Base-by-base conservation (phyloP, 2,888 invertebrate species). In the Zelleria hepariella region DNA sequence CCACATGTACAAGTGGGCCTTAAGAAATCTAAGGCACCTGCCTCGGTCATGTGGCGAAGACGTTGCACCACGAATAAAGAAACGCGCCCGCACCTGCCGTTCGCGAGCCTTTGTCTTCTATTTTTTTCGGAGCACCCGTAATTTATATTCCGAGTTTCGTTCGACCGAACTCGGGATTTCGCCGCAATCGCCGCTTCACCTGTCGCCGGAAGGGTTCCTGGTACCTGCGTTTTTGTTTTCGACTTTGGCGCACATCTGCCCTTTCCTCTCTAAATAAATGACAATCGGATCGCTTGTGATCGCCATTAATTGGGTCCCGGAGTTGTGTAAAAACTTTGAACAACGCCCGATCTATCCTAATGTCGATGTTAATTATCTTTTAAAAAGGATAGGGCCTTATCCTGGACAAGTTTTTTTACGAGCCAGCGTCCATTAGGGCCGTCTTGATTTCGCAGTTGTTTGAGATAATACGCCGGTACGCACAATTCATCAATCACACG, bases 201-300 rank as follows among this genome's bases (percentile, higher is more conserved):
- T 88, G 88, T 86, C 86, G 85, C 86, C 86, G 85, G 86, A 88
- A 89, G 86, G 87, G 88, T 85, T 87, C 80, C 74, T 25, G 65
- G 69, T 68, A 80, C 81, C 82, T 86, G 84, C 86, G 69, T 75
- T 86, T 86, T 88, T 87, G 86, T 81, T 86, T 80, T 82, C 70
- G n/a, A n/a, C n/a, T n/a, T 42, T 42, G 68, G 65, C 69, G 69
- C 70, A 77, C 86, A 86, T 82, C 86, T 86, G 87, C 86, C 74
- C 69, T 64, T 66, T 66, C 69, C 73, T 56, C 10, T 57, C 58
- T 25, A 71, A 82, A 83, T 78, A 71, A 83, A 83, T 78, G 84
- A 85, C 85, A 85, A 77, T 81, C 80, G 74, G 67, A 71, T 73
- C 72, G 67, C 74, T 77, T 75, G 83, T 82, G 67, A 71, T 73